phyloP scores from a whole-genome alignment of 92 coral and sea anemone genomes.

The Umimayanthus kanabou region DNA sequence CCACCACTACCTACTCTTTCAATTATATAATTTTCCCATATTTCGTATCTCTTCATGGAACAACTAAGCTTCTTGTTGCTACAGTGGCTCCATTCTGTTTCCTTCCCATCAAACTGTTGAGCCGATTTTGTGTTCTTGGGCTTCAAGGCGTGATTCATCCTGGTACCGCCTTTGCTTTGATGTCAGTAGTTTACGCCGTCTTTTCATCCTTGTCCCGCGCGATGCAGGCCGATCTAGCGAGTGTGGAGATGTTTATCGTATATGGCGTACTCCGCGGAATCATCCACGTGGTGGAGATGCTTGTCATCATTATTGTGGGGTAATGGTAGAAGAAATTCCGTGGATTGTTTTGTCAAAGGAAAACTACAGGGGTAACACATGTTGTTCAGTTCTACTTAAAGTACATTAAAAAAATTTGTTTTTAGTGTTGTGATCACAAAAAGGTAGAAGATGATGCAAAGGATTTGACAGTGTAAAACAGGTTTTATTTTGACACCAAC shows the following conservation, averaged over 20 bases:
- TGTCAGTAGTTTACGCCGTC: slow-evolving; percentile 17
- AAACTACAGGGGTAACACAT: too few species aligned
- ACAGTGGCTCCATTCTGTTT: slow-evolving; percentile 22
- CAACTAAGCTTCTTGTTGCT: slow-evolving; percentile 16
- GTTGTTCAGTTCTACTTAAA: too few species aligned
- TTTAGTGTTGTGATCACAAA: too few species aligned
- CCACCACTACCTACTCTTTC: neutral
- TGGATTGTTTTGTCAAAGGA: too few species aligned
- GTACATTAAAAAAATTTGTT: too few species aligned
- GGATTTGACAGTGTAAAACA: too few species aligned
- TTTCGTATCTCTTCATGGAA: slow-evolving; percentile 14
- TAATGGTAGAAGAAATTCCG: too few species aligned
- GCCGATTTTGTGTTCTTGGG: slow-evolving; percentile 27
- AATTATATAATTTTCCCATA: slow-evolving; percentile 19
- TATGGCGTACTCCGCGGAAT: neutral
- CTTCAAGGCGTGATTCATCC: slow-evolving; percentile 18
- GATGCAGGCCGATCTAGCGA: neutral
- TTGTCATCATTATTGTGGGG: too few species aligned
- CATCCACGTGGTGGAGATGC: too few species aligned
- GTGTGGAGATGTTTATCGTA: neutral
- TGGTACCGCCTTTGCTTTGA: slow-evolving; percentile 23
- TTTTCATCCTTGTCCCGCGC: neutral
- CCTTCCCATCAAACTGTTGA: slow-evolving; percentile 21
- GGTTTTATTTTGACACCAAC: too few species aligned
- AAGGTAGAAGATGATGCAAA: too few species aligned